Evolutionary conservation across 2,113 vertebrate genomes (phyloP), one percentile per base, ranked within the genome.

Genomic region (Tyrannus savana): DNA sequence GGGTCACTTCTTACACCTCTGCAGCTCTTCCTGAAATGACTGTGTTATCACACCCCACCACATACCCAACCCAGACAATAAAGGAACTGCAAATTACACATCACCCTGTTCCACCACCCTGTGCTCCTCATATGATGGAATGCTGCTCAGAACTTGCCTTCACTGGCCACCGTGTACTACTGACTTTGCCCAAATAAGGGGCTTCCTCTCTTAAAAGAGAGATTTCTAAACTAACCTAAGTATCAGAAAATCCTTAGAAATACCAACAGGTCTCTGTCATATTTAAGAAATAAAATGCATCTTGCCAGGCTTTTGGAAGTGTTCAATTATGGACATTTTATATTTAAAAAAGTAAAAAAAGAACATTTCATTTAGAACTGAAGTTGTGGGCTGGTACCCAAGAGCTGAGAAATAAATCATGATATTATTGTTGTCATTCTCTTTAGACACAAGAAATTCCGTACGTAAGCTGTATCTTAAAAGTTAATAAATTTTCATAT

Each of bases 161-260:
- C n/a, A 9, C 27, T 33, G 39, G 12, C 50, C 1, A 0, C 14
- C 0, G 0, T 17, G 23, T 37, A n/a, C 62, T 12, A 15, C 4
- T 35, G 37, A 27, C 35, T 60, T 84, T 79, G 52, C 24, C 53
- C 9, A 15, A 15, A n/a, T 37, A 21, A n/a, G 56, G 11, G 27
- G 12, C 31, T 79, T 71, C 47, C 1, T 1, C 52, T 76, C 33
- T 58, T 72, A 37, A n/a, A 42, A 83, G 4, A 8, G 33, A 79
- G 21, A 25, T 50, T 60, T 56, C 53, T 30, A 74, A 64, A 55
- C 41, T 50, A 56, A 64, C 2, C 1, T 14, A 62, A 17, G 4
- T 42, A 44, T 49, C 2, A 4, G 24, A 24, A 81, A 66, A 74
- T 53, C 49, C 49, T 69, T 69, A 59, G 49, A 78, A 89, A 82